These are phyloP conservation scores for Chironomus tentans DNA, from an alignment of 2,888 invertebrate species.

Conservation along the genomic window DNA sequence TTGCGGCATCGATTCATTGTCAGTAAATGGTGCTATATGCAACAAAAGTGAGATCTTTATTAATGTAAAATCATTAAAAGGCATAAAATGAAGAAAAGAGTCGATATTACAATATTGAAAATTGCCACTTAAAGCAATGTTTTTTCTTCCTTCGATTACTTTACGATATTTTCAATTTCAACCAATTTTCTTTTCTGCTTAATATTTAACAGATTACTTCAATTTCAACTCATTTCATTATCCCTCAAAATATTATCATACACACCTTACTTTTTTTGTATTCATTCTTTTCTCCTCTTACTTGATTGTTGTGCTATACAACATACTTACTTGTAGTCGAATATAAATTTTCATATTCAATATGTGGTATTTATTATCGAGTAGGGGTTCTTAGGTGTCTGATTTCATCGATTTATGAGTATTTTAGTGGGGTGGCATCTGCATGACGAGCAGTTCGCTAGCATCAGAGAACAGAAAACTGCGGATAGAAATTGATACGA, in stretches of 20 bases:
- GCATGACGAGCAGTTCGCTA: too few species aligned
- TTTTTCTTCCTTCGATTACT: not conserved
- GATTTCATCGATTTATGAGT: too few species aligned
- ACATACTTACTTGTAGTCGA: too few species aligned
- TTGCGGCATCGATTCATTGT: not conserved
- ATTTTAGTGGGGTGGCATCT: too few species aligned
- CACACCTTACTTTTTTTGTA: not conserved
- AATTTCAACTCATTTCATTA: constrained; percentile 1
- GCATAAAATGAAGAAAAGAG: not conserved
- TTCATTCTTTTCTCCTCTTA: too few species aligned
- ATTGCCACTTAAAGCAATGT: constrained; percentile 20
- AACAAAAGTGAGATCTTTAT: constrained; percentile 14
- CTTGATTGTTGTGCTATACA: too few species aligned
- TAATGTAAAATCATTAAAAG: constrained; percentile 10
- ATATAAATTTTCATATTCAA: too few species aligned
- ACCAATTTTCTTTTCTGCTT: not conserved
- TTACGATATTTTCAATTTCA: constrained; percentile 14
- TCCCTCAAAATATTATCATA: constrained; percentile 22
- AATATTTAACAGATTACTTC: constrained; percentile 5
- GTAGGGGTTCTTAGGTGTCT: too few species aligned
- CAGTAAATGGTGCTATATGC: not conserved
- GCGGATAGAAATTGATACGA: too few species aligned
- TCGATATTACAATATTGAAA: constrained; percentile 9
- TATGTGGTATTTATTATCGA: too few species aligned
- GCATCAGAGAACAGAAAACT: too few species aligned